Conservation (phyloP, 2,113 vertebrate genomes). For the Zosterops pallidus region DNA sequence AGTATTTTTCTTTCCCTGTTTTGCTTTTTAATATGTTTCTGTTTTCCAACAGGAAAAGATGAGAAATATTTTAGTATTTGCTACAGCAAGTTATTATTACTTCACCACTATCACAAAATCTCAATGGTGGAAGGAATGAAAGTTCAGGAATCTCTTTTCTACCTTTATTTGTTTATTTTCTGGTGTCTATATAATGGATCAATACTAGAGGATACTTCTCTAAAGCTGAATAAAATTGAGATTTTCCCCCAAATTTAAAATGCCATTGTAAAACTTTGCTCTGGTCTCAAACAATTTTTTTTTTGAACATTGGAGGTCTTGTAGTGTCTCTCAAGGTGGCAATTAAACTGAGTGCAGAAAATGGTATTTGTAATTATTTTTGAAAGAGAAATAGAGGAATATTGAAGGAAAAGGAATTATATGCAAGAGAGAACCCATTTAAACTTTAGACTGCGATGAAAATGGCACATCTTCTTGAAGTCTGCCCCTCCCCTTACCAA, state of each 20-base stretch:
- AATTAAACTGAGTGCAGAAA: not conserved
- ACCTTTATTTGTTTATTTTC: not conserved
- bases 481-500: not conserved
- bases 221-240: not conserved
- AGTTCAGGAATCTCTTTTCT: not conserved
- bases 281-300: not conserved
- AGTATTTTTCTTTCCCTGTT: not conserved
- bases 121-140: not conserved
- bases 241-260: not conserved
- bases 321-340: not conserved
- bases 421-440: not conserved
- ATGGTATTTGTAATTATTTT: not conserved
- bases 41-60: not conserved
- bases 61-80: not conserved
- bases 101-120: not conserved
- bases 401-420: not conserved
- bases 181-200: not conserved
- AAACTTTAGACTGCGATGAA: not conserved
- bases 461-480: not conserved
- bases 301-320: not conserved
- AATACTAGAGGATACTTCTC: not conserved
- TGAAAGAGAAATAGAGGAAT: not conserved
- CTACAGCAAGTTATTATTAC: not conserved
- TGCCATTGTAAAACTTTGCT: not conserved
- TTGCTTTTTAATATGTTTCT: not conserved